Evolutionary conservation across 2,797 vertebrate species (phyloP).

Genomic region (Masticophis lateralis): DNA sequence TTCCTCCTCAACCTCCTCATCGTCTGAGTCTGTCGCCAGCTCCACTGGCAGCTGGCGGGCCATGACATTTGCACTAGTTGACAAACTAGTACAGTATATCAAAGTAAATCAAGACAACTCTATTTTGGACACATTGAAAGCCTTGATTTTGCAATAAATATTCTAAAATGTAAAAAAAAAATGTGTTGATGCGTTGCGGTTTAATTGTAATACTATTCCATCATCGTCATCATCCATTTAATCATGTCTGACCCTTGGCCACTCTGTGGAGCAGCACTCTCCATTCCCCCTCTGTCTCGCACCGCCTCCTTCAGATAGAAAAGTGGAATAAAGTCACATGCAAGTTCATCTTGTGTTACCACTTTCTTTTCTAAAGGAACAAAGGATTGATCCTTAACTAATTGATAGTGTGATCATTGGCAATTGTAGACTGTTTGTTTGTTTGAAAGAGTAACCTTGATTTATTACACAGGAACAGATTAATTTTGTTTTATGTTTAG

Average conservation of each 20-base stretch:
- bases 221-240: neutral
- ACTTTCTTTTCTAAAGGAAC: neutral
- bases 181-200: neutral
- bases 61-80: neutral
- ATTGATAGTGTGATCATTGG: neutral
- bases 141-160: neutral
- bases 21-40: too few relatives aligned
- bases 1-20: too few relatives aligned
- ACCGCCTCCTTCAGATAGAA: neutral
- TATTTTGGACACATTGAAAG: neutral
- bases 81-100: neutral
- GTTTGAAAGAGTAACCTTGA: neutral
- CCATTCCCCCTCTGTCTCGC: neutral
- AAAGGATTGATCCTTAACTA: neutral
- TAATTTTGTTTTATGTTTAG: constrained; percentile 69
- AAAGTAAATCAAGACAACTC: neutral
- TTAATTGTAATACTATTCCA: neutral
- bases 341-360: neutral
- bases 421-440: neutral
- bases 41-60: too few relatives aligned
- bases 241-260: neutral
- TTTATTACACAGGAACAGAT: neutral
- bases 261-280: neutral
- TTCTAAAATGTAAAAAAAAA: neutral
- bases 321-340: neutral